These are phyloP conservation scores for Tinamus guttatus DNA, from an alignment of 2,113 vertebrate genomes.

Conservation along the genomic window DNA sequence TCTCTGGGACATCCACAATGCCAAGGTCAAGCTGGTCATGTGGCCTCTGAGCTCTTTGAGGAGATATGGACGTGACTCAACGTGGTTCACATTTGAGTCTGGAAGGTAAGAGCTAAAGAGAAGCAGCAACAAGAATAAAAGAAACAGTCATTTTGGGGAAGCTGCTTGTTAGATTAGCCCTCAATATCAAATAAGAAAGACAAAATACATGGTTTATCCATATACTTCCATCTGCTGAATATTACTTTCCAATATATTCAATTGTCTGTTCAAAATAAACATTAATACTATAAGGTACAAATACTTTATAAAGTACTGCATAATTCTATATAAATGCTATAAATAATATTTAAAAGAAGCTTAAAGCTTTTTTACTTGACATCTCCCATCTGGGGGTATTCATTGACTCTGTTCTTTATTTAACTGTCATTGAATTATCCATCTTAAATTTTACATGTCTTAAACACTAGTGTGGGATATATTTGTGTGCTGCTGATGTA, in stretches of 20 bases:
- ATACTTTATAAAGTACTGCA: too few species aligned
- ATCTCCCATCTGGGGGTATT: not conserved
- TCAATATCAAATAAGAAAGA: not conserved
- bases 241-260: not conserved
- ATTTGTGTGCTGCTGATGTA: not conserved
- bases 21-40: constrained; percentile 96
- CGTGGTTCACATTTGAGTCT: constrained; percentile 98
- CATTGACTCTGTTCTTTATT: not conserved
- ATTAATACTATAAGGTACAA: not conserved
- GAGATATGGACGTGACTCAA: constrained; percentile 96
- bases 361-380: not conserved
- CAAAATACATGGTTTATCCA: not conserved
- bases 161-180: not conserved
- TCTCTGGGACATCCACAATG: constrained; percentile 98
- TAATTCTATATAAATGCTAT: too few species aligned
- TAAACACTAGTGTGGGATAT: not conserved
- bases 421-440: not conserved
- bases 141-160: not conserved
- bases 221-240: not conserved
- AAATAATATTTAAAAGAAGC: not conserved
- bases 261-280: not conserved
- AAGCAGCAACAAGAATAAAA: not conserved
- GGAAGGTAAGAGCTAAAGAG: constrained; percentile 88
- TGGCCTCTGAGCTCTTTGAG: constrained; percentile 97
- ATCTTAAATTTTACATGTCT: not conserved